A percentile compares a stretch with the other conserved stretches of the same genome.
These are phyloP conservation scores for Drosophila murphyi DNA, from an alignment of 1,140 invertebrate species.

Conservation along the genomic window DNA sequence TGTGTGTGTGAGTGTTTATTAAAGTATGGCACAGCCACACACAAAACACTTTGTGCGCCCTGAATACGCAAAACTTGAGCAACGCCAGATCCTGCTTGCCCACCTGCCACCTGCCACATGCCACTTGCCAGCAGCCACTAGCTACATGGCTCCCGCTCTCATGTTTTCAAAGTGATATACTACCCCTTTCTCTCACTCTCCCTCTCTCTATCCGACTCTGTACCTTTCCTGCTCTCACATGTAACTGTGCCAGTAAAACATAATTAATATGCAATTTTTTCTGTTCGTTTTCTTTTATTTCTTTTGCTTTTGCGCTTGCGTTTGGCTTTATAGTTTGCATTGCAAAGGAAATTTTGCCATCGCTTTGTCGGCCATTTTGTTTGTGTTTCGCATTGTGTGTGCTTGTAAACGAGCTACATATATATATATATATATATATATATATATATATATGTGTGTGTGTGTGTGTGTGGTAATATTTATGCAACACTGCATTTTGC, in stretches of 20 bases:
- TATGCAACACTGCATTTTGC: slow-evolving; percentile 77
- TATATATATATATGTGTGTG: slow-evolving; percentile 15
- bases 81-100: slow-evolving; percentile 26
- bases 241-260: slow-evolving; percentile 81
- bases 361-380: slow-evolving; percentile 69
- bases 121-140: slow-evolving; percentile 8
- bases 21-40: slow-evolving; percentile 58
- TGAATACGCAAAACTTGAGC: slow-evolving; percentile 63
- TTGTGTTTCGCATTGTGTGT: slow-evolving; percentile 45
- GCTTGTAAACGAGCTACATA: background rate
- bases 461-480: slow-evolving; percentile 63
- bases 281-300: slow-evolving; percentile 44
- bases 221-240: slow-evolving; percentile 35
- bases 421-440: no score
- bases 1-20: slow-evolving; percentile 61
- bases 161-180: background rate
- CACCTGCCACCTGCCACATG: slow-evolving; percentile 22
- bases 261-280: slow-evolving; percentile 79
- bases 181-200: slow-evolving; percentile 1
- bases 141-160: background rate
- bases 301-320: slow-evolving; percentile 56
- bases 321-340: slow-evolving; percentile 49
- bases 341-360: slow-evolving; percentile 44
- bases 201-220: background rate
- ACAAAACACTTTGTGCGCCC: slow-evolving; percentile 73